Evolutionary conservation across 2,113 vertebrate species (phyloP), one percentile per base, ranked within the genome.

Genomic region (Clarias batrachus): DNA sequence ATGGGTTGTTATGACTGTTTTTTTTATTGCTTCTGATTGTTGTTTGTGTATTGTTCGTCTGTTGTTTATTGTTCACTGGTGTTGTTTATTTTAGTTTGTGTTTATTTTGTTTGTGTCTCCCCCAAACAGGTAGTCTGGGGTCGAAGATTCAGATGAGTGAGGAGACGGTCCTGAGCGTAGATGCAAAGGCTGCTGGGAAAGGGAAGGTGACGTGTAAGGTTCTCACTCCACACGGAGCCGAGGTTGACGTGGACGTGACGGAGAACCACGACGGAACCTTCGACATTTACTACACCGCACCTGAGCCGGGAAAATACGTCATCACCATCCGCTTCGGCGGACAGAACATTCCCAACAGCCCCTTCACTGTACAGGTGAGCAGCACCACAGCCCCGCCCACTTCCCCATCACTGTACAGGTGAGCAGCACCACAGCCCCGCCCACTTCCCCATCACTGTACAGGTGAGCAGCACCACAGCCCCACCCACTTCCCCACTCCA

Each of bases 281-380:
- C 54, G 97, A 98, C 88, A 98, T 98, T 92, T 98, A 97, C 93
- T 98, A 98, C 92, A 98, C 97, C 0, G 97, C 97, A 4, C 97
- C 97, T 0, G 95, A 97, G 90, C 97, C 97, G 0, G 97, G 97
- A 60, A 98, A 98, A 91, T 97, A 98, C 57, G 94, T 96, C 88
- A 97, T 98, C 92, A 97, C 97, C 86, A 97, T 98, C 89, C 97
- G 97, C 74, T 98, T 98, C 0, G 97, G 97, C 27, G 97, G 97
- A 2, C 96, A 97, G 88, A 96, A 97, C 90, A 96, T 98, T 90
- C 97, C 97, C 73, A 97, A 97, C 91, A 97, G 97, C 91, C 97
- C 97, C 80, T 98, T 98, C 94, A 96, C 97, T 0, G 96, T 97
- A 83, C 91, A 96, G 96, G 97, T 97, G 87, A 95, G 96, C 88